phyloP scores from a whole-genome alignment of 2,797 vertebrate genomes.

The Gallinago nigripennis region DNA sequence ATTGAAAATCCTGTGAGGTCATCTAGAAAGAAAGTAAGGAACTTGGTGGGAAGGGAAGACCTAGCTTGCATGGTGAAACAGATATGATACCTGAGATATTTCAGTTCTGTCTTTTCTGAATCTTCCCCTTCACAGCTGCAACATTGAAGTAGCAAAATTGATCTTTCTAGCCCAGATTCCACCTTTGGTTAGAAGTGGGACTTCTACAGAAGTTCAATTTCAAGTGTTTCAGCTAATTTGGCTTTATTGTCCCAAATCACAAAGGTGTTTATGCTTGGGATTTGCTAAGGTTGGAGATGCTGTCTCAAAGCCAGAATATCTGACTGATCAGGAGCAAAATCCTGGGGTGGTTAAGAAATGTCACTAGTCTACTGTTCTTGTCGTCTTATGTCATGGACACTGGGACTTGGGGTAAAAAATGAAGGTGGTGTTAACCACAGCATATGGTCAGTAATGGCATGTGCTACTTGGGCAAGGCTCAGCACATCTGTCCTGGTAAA shows the following conservation, averaged over 20 bases:
- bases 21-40: neutral
- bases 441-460: neutral
- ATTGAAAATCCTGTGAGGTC: neutral
- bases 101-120: neutral
- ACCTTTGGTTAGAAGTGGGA: neutral
- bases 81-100: neutral
- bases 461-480: neutral
- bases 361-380: neutral
- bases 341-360: neutral
- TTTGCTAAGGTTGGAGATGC: neutral
- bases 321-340: neutral
- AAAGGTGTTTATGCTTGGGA: neutral
- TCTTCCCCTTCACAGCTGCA: neutral
- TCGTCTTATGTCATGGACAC: rapidly evolving
- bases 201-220: neutral
- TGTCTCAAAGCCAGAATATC: neutral
- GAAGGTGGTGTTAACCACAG: neutral
- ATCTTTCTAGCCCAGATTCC: neutral
- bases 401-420: neutral
- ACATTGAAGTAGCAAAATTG: neutral
- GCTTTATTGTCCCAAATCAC: neutral
- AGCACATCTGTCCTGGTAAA: neutral
- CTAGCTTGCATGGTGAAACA: neutral
- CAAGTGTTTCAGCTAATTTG: neutral
- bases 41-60: neutral